Evolutionary conservation across 2,797 vertebrate species (phyloP), one percentile per base, ranked within the genome.

Genomic region (Gymnothorax reevesii): DNA sequence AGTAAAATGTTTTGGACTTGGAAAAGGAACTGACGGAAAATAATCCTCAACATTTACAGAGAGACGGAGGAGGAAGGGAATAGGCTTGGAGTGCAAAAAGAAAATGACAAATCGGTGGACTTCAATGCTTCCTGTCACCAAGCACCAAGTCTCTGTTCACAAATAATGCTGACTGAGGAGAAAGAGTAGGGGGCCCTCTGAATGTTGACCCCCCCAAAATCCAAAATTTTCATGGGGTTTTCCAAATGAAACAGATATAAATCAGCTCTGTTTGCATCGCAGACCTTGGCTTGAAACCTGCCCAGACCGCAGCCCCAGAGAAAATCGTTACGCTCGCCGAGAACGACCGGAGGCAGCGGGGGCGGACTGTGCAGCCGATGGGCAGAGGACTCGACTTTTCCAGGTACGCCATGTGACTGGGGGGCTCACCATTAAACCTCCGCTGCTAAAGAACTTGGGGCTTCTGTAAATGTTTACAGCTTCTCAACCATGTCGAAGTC

Each of bases 51-150:
- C 75, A 79, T 27, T 69, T 13, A 9, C 27, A 86, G 83, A 57
- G 87, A 88, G 87, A 54, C 82, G 92, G 90, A 89, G 90, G 90
- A 88, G 85, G 87, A 91, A 89, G 89, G 92, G 89, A 49, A 90
- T 91, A 77, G 87, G 83, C 57, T 60, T 89, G 88, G 20, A 64
- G 73, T 90, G 90, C 89, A 90, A 90, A 88, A 90, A 90, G 87
- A 91, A 91, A 77, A 87, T 79, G 91, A 88, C 88, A 90, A 90
- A 89, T 90, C 89, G 89, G 92, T 91, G 27, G 69, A 89, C 93
- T 94, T 95, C 94, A 94, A 94, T 93, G 94, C 90, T 90, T 90
- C 92, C 93, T 95, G 95, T 96, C 95, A 95, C 94, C 92, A 90
- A 88, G 88, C 93, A 92, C 33, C 33, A 95, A 93, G 94, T 95